A percentile compares a stretch with the other conserved stretches of the same genome.
Conservation (phyloP, 2,888 invertebrate genomes). For the Drosophila eohydei region DNA sequence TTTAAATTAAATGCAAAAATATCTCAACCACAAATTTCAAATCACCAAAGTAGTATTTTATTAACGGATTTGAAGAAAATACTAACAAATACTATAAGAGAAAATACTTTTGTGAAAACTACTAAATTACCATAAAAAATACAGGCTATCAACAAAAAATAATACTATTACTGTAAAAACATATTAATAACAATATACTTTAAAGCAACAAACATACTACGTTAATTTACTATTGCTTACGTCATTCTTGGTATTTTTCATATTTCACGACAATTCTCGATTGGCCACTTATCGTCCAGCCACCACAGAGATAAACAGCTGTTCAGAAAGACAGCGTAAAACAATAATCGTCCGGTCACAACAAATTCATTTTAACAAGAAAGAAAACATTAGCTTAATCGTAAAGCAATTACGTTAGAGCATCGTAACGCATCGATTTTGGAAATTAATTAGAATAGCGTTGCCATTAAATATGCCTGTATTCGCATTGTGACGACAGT, state of each 20-base stretch:
- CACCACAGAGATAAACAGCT: slow-evolving; percentile 42
- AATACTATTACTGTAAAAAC: no score
- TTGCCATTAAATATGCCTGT: slow-evolving; percentile 31
- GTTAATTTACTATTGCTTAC: background rate
- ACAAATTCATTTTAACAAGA: slow-evolving; percentile 43
- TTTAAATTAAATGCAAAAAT: background rate
- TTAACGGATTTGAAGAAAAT: slow-evolving; percentile 4
- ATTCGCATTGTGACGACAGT: slow-evolving; percentile 33
- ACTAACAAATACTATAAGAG: background rate
- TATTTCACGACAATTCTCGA: slow-evolving; percentile 3
- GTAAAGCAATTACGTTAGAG: slow-evolving; percentile 12
- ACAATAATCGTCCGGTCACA: slow-evolving; percentile 48
- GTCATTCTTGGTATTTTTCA: slow-evolving; percentile 2
- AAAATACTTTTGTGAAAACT: background rate
- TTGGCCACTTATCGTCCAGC: slow-evolving; percentile 22
- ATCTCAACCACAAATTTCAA: background rate
- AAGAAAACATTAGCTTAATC: slow-evolving; percentile 32
- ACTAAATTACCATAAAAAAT: background rate
- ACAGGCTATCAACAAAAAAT: no score
- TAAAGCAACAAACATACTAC: background rate
- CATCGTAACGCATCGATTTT: background rate
- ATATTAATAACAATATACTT: no score
- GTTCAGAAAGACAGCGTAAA: slow-evolving; percentile 40
- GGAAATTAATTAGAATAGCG: slow-evolving; percentile 2
- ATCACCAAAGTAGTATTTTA: background rate